Base-by-base conservation (phyloP, 2,888 invertebrate species). In the Pecten maximus region DNA sequence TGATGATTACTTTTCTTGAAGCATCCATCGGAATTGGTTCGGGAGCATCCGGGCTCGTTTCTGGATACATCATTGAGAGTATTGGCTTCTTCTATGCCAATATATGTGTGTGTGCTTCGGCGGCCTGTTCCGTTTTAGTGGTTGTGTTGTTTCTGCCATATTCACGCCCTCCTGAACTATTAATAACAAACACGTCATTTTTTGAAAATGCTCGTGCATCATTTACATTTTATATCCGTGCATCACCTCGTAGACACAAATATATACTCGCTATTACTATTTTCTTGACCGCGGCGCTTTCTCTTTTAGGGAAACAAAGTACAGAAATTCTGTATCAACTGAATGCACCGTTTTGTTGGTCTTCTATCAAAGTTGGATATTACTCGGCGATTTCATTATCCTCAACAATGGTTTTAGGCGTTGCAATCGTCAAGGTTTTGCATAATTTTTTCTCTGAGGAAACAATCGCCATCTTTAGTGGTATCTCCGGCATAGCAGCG, bases 321-420 rank as follows among this genome's bases (percentile, higher is more conserved):
- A 86, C 93, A 10, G 93, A 93, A 74, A 91, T 92, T 2, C 89
- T 94, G 4, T 94, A 93, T 54, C 90, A 92, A 28, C 86, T 94
- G 50, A 92, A 93, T 50, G 88, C 44, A 35, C 94, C 94, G 12
- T 92, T 94, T 87, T 94, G 94, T 88, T 94, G 93, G 93, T 88
- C 90, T 44, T 93, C 94, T 2, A 89, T 93, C 0, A 92, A 92
- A 74, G 90, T 94, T 44, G 93, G 94, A 39, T 54, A 87, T 40
- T 94, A 88, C 40, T 91, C 91, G 3, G 89, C 93, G 0, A 23
- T 92, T 28, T 89, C 90, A 39, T n/a, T 90, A 15, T 40, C 89
- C 3, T 54, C 87, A 15, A 91, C 92, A 48, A 91, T 92, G 40
- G 19, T 92, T 6, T 40, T 91, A 15, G 93, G 93, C 28, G 89